Evolutionary conservation across 53 echinoderm and acorn worm genomes (phyloP), one percentile per base, ranked within the genome.

Genomic region (Echinometra lucunter): DNA sequence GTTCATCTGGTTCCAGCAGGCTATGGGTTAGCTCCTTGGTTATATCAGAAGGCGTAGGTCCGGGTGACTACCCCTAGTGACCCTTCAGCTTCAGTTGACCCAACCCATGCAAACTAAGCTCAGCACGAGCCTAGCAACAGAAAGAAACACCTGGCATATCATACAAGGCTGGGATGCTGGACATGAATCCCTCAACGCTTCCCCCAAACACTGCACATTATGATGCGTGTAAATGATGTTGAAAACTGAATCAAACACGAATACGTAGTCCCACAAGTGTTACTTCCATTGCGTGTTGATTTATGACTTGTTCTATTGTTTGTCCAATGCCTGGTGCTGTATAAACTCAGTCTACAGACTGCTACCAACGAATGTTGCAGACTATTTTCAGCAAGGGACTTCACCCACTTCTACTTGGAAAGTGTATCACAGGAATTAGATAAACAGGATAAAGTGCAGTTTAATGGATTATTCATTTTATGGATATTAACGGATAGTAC

Each of bases 351-450:
- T 66, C 67, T 67, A 34, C 34, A 13, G 19, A 38, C 9, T 13
- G 34, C 16, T 40, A 78, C 40, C 40, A 78, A 42, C 19, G 5
- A 23, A 78, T 40, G 78, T 42, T 69, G 32, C 11, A 19, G 30
- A 69, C 40, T 78, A 78, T 78, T 18, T 78, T 42, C 42, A 78
- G 78, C 78, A 78, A 19, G 78, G 78, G 78, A 78, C 40, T 78
- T 42, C 42, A 78, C 78, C 78, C 78, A 78, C 78, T 42, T 40
- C 6, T 35, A 74, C 74, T 35, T 40, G 78, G 78, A 78, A 35
- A 78, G 38, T 23, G 18, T 40, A 78, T 40, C 3, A 35, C 35
- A 13, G 4, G 0, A 17, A 72, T 6, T 42, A 78, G 6, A 78
- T 7, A 42, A 78, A 78, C 21, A 78, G 6, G 6, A 18, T 38